phyloP scores from a whole-genome alignment of 2,888 invertebrate genomes.

The Andrena trimmerana region DNA sequence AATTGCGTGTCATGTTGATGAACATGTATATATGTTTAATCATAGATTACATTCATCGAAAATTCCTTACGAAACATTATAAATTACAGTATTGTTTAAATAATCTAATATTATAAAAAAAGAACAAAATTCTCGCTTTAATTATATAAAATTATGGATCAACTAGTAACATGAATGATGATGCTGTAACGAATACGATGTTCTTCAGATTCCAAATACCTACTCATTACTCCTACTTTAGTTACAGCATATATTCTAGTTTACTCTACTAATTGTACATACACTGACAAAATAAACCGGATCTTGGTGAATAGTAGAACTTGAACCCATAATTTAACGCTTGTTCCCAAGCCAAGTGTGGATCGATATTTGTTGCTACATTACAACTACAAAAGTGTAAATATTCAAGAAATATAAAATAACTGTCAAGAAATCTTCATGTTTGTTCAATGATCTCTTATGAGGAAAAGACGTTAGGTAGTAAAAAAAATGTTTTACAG shows the following conservation, averaged over 20 bases:
- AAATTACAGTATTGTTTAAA: too few species aligned
- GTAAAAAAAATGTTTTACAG: too few species aligned
- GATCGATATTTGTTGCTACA: slow-evolving; percentile 3
- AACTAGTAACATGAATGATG: background rate
- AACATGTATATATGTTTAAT: too few species aligned
- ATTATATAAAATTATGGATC: background rate
- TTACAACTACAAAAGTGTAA: background rate
- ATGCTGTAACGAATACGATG: background rate
- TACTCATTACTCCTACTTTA: background rate
- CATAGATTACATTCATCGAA: too few species aligned
- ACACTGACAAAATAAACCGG: background rate
- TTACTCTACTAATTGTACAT: background rate
- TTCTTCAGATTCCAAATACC: background rate
- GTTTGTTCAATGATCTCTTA: too few species aligned
- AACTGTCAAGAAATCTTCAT: too few species aligned
- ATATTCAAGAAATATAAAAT: background rate
- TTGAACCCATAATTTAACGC: background rate
- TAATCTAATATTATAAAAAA: too few species aligned
- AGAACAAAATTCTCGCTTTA: too few species aligned
- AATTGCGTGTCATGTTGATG: too few species aligned
- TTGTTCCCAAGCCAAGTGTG: background rate
- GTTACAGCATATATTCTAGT: background rate
- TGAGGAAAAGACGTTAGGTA: too few species aligned
- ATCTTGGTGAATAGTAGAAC: slow-evolving; percentile 1
- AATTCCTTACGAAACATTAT: too few species aligned